phyloP scores from a whole-genome alignment of 2,888 invertebrate genomes.

The Chorisops tibialis region DNA sequence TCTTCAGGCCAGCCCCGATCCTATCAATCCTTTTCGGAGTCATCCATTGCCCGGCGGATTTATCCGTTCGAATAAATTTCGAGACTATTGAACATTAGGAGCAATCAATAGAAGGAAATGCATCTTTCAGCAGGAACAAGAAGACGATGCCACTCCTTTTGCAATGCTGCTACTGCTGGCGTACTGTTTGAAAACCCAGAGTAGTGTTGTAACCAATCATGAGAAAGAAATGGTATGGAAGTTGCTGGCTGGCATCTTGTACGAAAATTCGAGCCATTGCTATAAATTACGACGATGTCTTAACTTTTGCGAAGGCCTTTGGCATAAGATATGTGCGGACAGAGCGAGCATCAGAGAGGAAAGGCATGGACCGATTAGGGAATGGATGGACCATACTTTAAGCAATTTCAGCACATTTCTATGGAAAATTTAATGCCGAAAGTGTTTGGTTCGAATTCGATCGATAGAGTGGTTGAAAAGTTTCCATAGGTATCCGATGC shows the following conservation, averaged over 20 bases:
- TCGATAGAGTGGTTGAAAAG: neutral
- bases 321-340: neutral
- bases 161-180: neutral
- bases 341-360: neutral
- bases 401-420: neutral
- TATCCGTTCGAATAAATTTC: neutral
- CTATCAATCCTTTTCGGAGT: neutral
- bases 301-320: neutral
- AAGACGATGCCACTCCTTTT: neutral
- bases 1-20: neutral
- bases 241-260: neutral
- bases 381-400: neutral
- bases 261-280: neutral
- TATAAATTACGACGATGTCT: neutral
- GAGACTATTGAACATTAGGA: neutral
- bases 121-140: slow-evolving; percentile 1
- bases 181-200: neutral
- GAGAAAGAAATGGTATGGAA: neutral
- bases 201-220: neutral
- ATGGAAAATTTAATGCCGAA: neutral
- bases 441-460: neutral
- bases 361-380: neutral
- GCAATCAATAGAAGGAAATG: slow-evolving; percentile 1
- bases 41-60: neutral
- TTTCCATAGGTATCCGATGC: neutral